phyloP scores from a whole-genome alignment of 92 coral and sea anemone genomes.

The Palythoa grandis region DNA sequence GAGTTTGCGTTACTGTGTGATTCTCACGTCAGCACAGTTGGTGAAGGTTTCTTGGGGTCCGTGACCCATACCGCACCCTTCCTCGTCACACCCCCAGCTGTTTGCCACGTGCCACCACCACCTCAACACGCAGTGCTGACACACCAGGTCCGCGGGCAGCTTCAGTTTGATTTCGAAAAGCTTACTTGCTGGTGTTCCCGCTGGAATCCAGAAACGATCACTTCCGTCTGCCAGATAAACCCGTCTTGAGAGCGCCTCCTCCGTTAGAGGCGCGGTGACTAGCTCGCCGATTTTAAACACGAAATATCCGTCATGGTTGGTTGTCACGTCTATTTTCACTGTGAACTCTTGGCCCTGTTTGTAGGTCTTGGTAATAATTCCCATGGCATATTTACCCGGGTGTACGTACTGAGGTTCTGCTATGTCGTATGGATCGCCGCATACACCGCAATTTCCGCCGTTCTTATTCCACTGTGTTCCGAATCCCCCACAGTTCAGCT shows the following conservation, averaged over 20 bases:
- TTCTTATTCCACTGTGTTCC: slow-evolving; percentile 20
- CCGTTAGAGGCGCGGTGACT: slow-evolving; percentile 63
- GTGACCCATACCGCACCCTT: slow-evolving; percentile 34
- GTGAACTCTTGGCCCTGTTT: slow-evolving; percentile 55
- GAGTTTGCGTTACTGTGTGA: slow-evolving; percentile 7
- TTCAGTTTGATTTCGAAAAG: slow-evolving; percentile 54
- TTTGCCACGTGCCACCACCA: slow-evolving; percentile 37
- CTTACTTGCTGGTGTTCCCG: slow-evolving; percentile 7
- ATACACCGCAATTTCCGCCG: slow-evolving; percentile 66
- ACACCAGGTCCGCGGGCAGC: slow-evolving; percentile 17
- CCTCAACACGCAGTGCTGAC: slow-evolving; percentile 24
- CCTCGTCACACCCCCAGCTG: slow-evolving; percentile 44
- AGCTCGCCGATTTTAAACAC: slow-evolving; percentile 63
- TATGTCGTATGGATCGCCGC: slow-evolving; percentile 64
- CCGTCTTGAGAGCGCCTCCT: slow-evolving; percentile 49
- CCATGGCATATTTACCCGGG: slow-evolving; percentile 63
- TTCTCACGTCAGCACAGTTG: slow-evolving; percentile 74
- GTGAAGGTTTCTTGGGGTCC: slow-evolving; percentile 69
- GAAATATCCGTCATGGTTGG: slow-evolving; percentile 26
- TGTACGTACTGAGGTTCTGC: slow-evolving; percentile 44
- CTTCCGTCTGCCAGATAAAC: slow-evolving; percentile 32
- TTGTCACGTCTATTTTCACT: slow-evolving; percentile 49
- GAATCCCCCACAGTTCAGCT: slow-evolving; percentile 34
- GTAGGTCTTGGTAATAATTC: slow-evolving; percentile 60
- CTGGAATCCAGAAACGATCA: slow-evolving; percentile 29